Evolutionary conservation across 2,888 invertebrate genomes (phyloP), one percentile per base, ranked within the genome.

Genomic region (Trissoscelio sp.): DNA sequence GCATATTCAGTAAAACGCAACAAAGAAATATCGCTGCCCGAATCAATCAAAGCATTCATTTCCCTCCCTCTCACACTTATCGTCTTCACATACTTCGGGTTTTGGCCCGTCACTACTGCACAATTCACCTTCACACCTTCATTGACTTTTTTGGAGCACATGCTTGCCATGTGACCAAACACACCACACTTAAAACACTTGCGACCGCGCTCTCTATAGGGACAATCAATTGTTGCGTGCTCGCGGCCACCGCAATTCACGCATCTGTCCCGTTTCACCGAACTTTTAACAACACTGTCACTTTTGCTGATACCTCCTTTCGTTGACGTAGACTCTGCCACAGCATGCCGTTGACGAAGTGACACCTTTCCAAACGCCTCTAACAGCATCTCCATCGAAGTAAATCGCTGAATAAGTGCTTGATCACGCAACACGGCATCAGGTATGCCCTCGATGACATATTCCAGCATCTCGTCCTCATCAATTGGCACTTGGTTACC

Each of bases 151-250:
- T 20, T 46, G 1, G 4, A 3, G n/a, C 51, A 51, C 9, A n/a
- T 22, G 20, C 4, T 37, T 2, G 57, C 57, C 12, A 20, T 11
- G 7, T 57, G 57, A 11, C 37, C 57, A 24, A 58, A 58, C 12
- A 22, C 24, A 11, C 42, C 14, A 42, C 58, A 58, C 3, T 58
- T 58, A 24, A 58, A 42, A 24, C 58, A 58, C 14, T 58, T 58
- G 0, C 58, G 58, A 0, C 58, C 58, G 0, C 1, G 7, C 6
- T 6, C 12, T 14, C 24, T 58, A 4, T 12, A 14, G 0, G 42
- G 42, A 58, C 58, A 58, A 7, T 58, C 24, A 1, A 2, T 9
- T 0, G 2, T 12, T 5, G 20, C 24, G 14, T 58, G 58, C 1
- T 14, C 22, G 6, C 20, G 6, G 0, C 9, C 42, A 9, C 58